Percentiles rank a stretch among this genome's conserved stretches.
These are phyloP conservation scores for Smutsia gigantea DNA, from an alignment of 2,797 vertebrate species.

Conservation along the genomic window DNA sequence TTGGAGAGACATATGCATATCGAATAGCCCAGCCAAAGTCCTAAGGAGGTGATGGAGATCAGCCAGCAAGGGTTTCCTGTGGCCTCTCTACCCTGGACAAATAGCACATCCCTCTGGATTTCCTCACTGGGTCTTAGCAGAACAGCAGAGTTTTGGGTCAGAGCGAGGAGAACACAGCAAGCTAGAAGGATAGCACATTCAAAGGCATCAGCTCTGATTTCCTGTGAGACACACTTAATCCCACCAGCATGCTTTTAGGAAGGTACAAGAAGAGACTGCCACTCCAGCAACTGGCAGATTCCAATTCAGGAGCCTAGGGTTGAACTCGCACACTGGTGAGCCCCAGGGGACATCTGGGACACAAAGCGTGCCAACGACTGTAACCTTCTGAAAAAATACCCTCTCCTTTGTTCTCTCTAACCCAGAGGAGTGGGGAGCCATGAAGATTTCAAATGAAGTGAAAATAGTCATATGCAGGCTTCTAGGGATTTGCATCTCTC, in stretches of 20 bases:
- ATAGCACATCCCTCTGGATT: not conserved
- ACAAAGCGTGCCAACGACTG: not conserved
- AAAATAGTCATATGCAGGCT: not conserved
- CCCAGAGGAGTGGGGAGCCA: not conserved
- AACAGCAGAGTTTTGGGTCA: not conserved
- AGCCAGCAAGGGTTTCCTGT: not conserved
- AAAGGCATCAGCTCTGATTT: slow-evolving; percentile 30
- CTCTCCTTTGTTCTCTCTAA: slow-evolving; percentile 20
- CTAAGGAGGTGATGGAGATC: not conserved
- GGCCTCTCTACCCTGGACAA: not conserved
- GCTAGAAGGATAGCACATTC: not conserved
- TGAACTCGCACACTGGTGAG: not conserved
- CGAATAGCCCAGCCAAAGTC: not conserved
- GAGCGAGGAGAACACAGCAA: not conserved
- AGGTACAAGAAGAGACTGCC: not conserved
- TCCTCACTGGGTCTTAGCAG: not conserved
- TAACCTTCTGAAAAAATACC: slow-evolving; percentile 48
- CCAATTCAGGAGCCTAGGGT: not conserved
- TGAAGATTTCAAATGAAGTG: slow-evolving; percentile 7
- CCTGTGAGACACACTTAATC: not conserved
- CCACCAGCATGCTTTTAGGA: not conserved
- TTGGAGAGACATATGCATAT: not conserved
- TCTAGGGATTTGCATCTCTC: not conserved
- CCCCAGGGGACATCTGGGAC: not conserved
- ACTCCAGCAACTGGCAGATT: not conserved